A percentile compares a stretch with the other conserved stretches of the same genome.
Evolutionary conservation across 2,888 invertebrate genomes (phyloP).

Genomic region (Parapristionchus giblindavisi): DNA sequence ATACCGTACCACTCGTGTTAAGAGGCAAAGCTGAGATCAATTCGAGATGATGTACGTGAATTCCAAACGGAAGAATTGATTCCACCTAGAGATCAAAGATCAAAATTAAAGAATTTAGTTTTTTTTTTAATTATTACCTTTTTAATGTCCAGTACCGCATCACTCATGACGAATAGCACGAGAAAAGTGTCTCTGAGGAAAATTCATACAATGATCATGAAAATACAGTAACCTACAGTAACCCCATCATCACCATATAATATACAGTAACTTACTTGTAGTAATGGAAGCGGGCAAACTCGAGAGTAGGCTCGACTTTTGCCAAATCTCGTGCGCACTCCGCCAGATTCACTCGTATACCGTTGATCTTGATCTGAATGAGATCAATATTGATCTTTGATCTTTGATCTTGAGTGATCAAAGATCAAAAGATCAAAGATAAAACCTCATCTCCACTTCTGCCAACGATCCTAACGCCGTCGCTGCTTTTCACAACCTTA

Average conservation of each 20-base stretch:
- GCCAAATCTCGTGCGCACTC: not conserved
- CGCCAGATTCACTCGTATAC: constrained; percentile 27
- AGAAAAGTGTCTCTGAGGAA: constrained; percentile 1
- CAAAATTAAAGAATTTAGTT: not conserved
- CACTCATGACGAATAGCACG: constrained; percentile 25
- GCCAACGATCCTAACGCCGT: no score
- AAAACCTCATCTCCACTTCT: no score
- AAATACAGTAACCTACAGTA: not conserved
- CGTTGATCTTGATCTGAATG: constrained; percentile 29
- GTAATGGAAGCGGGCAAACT: not conserved
- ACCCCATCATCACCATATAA: not conserved
- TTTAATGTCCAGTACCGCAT: not conserved
- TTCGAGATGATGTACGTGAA: constrained; percentile 14
- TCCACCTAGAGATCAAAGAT: constrained; percentile 24
- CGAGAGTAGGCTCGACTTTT: not conserved
- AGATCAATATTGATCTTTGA: no score
- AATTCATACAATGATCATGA: not conserved
- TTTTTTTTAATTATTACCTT: no score
- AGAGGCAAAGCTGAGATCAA: not conserved
- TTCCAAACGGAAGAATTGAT: not conserved
- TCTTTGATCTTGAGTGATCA: no score
- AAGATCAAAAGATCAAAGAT: no score
- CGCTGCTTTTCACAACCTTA: no score
- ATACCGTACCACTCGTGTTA: constrained; percentile 29
- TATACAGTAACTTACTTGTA: not conserved